Base-by-base conservation (phyloP, 92 coral and sea anemone genomes). In the Actinostola sp. region DNA sequence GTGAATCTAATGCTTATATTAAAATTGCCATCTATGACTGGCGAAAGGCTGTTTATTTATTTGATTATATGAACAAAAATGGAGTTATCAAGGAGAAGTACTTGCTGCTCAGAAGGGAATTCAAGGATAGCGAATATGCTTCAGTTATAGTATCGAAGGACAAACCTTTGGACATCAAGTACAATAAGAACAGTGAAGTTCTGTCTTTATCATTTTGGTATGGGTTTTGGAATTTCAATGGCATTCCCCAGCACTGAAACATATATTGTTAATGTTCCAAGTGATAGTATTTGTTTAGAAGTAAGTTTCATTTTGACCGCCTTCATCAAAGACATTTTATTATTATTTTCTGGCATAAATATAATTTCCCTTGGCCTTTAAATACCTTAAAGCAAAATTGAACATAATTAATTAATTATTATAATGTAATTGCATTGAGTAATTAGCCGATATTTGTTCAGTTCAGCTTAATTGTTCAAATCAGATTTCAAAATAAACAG, bases 121-220 rank as follows among this genome's bases (percentile, higher is more conserved):
- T 62, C 33, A 35, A 35, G 13, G 23, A 62, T 29, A 44, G 49
- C 2, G 29, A 41, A 34, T 62, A 35, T 41, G 67, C 67, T 41
- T 35, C 45, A 41, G 67, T 62, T n/a, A 17, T 62, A 62, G 0
- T 25, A 7, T 62, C 67, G 50, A 62, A 44, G 21, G 67, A 62
- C 46, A 35, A 62, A 11, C 67, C 67, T 62, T 62, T 62, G 44
- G 11, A n/a, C 45, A 35, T 62, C 12, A 32, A 62, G 17, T 62
- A 62, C 50, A 62, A 62, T 44, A 62, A 62, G 67, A 62, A 62
- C 67, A 62, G 67, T 62, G 50, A 62, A 62, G 50, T 62, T 10
- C 24, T 62, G 67, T 35, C 50, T 15, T 19, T 62, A 62, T 34
- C 67, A 19, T 62, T 62, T 15, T 35, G 25, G 19, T 62, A 62